Conservation (phyloP, 2,113 vertebrate species). For the Andinoacara biseriatus region DNA sequence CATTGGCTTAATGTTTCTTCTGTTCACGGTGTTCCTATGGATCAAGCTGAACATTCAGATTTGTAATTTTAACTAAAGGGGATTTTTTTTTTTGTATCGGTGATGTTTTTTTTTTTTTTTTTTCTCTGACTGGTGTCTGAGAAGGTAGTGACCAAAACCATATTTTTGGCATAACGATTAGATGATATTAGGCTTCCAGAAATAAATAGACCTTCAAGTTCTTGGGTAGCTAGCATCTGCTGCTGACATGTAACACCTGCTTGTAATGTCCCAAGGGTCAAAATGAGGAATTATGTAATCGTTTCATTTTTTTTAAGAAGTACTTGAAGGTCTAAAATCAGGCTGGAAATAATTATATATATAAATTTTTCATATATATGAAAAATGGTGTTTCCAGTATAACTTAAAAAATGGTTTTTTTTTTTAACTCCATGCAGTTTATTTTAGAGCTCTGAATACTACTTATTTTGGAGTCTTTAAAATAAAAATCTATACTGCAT, state of each 20-base stretch:
- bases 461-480: not conserved
- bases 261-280: slow-evolving; percentile 43
- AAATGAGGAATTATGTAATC: slow-evolving; percentile 16
- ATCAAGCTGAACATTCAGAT: slow-evolving; percentile 60
- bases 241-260: slow-evolving; percentile 60
- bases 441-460: not conserved
- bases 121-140: not conserved
- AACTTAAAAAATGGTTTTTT: too few species aligned
- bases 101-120: slow-evolving; percentile 73
- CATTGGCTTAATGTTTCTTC: slow-evolving; percentile 41
- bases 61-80: slow-evolving; percentile 70
- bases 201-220: slow-evolving; percentile 39
- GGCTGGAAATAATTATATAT: not conserved
- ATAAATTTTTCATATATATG: not conserved
- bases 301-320: not conserved
- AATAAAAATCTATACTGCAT: not conserved
- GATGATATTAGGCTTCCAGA: slow-evolving; percentile 18
- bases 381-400: too few species aligned
- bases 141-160: slow-evolving; percentile 2
- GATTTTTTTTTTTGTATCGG: slow-evolving; percentile 76
- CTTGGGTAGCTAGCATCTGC: slow-evolving; percentile 47
- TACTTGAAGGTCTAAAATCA: not conserved
- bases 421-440: not conserved
- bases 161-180: slow-evolving; percentile 37
- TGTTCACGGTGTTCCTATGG: slow-evolving; percentile 56